A percentile compares a stretch with the other conserved stretches of the same genome.
Conservation (phyloP, 2,113 vertebrate genomes). For the Aptenodytes forsteri region DNA sequence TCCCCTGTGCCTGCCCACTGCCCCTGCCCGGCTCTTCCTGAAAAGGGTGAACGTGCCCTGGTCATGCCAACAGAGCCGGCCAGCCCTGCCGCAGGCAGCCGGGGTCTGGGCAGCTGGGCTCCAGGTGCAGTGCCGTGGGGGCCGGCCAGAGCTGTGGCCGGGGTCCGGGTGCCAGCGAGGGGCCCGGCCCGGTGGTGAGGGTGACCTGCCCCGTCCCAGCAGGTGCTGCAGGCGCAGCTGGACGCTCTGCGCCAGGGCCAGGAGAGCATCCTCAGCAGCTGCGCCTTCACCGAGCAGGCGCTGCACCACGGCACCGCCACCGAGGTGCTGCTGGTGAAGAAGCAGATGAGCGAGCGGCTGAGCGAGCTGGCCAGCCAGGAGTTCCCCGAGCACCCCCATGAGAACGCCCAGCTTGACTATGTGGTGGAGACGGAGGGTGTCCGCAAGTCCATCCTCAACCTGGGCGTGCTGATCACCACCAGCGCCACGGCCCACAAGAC, state of each 20-base stretch:
- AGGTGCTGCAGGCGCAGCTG: constrained; percentile 93
- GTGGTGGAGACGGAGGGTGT: constrained; percentile 90
- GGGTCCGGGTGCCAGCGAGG: background rate
- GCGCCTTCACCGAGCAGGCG: constrained; percentile 92
- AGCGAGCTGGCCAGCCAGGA: constrained; percentile 82
- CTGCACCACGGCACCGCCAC: constrained; percentile 89
- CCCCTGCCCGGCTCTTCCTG: background rate
- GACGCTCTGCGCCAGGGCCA: constrained; percentile 88
- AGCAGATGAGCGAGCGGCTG: constrained; percentile 95
- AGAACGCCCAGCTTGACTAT: constrained; percentile 91
- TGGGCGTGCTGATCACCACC: constrained; percentile 91
- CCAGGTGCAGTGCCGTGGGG: background rate
- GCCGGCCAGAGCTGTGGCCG: fast-evolving
- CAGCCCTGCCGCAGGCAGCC: background rate
- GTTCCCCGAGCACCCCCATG: constrained; percentile 89
- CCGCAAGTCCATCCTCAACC: constrained; percentile 90
- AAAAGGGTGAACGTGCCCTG: no score
- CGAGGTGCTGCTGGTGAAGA: constrained; percentile 91
- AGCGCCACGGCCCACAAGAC: constrained; percentile 89
- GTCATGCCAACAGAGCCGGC: no score
- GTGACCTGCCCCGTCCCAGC: background rate
- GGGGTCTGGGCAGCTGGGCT: background rate
- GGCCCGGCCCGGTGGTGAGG: background rate
- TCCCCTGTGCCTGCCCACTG: background rate
- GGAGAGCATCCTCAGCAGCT: constrained; percentile 94